phyloP scores from a whole-genome alignment of 2,113 vertebrate genomes.

The Spea bombifrons region DNA sequence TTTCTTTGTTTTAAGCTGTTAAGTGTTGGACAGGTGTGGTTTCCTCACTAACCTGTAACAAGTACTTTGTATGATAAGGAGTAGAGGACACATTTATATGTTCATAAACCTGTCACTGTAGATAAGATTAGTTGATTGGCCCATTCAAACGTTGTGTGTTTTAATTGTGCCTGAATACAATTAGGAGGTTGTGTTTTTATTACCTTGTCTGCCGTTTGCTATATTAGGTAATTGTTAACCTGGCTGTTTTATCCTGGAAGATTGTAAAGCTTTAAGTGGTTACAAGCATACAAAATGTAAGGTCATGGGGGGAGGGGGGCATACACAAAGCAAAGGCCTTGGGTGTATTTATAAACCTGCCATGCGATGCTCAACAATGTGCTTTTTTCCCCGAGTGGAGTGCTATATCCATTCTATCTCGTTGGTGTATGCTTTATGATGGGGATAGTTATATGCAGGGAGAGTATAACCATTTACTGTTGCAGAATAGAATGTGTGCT shows the following conservation, averaged over 20 bases:
- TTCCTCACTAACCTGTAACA: conserved; percentile 15
- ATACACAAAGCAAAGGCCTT: not conserved
- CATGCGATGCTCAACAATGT: no score
- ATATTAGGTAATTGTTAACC: conserved; percentile 32
- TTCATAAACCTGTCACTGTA: not conserved
- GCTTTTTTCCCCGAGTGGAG: no score
- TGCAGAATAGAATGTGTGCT: no score
- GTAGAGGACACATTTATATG: conserved; percentile 14
- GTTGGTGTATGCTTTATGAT: no score
- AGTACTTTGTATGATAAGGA: conserved; percentile 34
- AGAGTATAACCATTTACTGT: no score
- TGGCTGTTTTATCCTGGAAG: not conserved
- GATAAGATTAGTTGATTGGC: conserved; percentile 27
- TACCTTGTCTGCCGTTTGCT: conserved; percentile 13
- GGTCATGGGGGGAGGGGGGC: not conserved
- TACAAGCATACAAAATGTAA: not conserved
- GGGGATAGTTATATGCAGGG: no score
- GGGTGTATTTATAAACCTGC: no score
- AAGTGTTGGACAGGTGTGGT: not conserved
- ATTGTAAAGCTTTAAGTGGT: conserved; percentile 14
- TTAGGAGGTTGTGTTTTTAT: conserved; percentile 1
- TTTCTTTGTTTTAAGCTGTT: conserved; percentile 2
- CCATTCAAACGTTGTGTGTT: not conserved
- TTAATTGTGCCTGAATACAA: conserved; percentile 6
- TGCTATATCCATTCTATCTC: no score